Evolutionary conservation across 2,797 vertebrate genomes (phyloP), one percentile per base, ranked within the genome.

Genomic region (Bradypodion ventrale): DNA sequence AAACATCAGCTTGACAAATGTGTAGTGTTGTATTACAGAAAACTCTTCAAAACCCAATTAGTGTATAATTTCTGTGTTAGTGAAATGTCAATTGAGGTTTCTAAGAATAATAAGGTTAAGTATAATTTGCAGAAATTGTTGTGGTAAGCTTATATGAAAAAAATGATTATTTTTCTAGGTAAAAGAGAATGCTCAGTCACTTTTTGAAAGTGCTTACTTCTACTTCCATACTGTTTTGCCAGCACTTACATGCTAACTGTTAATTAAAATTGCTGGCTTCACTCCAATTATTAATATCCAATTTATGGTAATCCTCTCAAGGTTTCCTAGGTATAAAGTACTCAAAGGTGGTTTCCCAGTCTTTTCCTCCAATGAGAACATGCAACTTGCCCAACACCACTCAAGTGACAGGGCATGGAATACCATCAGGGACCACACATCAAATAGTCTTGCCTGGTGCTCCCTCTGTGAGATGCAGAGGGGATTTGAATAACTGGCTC

Each of bases 31-130:
- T 1, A 1, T 37, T 70, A 32, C 2, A 3, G 0, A 86, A 89
- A 78, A 0, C 0, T n/a, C 27, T 63, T 78, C 84, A 60, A 75
- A 89, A 82, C 16, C 1, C 78, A 85, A 82, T 59, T 69, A n/a
- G 1, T 12, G 42, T 0, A 65, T 70, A 70, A 3, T 8, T 44
- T 80, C 0, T n/a, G 16, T 84, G 78, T 81, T 83, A 16, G 0
- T 9, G 9, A 80, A 63, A 56, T 80, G 44, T 21, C 4, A 66
- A 16, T 62, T 75, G 35, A n/a, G 44, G 49, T 32, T 80, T 27
- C n/a, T 69, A 27, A 49, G 23, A 66, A 5, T 35, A 27, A 56
- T 68, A 32, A 29, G 46, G 44, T 65, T 65, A 46, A 79, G 37
- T 27, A 66, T 37, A 42, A 35, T 4, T 79, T 52, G 46, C 1